Percentiles rank a stretch among this genome's conserved stretches.
Evolutionary conservation across 2,113 vertebrate genomes (phyloP).

Genomic region (Siniperca chuatsi): DNA sequence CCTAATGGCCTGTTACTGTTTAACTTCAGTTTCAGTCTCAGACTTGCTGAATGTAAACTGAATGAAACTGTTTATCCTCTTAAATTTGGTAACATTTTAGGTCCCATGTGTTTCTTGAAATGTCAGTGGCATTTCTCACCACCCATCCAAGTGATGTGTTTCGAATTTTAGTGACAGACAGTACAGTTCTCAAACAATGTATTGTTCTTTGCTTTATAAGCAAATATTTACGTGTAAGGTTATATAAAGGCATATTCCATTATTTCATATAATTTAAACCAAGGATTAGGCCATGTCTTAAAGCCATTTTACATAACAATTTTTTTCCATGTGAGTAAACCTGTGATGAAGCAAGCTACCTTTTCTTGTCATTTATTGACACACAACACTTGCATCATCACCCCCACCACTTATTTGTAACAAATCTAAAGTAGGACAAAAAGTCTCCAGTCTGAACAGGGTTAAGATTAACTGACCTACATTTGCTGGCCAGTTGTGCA

Average conservation of each 20-base stretch:
- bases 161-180: not conserved
- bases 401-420: not conserved
- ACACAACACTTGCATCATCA: not conserved
- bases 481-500: not conserved
- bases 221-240: not conserved
- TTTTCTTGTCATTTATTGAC: not conserved
- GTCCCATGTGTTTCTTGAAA: not conserved
- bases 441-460: not conserved
- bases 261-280: not conserved
- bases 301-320: not conserved
- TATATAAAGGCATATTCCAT: not conserved
- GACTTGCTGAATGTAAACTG: not conserved
- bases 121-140: not conserved
- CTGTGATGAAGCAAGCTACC: not conserved
- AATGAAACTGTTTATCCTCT: not conserved
- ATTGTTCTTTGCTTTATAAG: not conserved
- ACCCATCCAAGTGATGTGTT: not conserved
- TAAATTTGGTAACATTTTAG: not conserved
- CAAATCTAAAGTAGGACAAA: not conserved
- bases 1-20: conserved; percentile 3
- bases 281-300: not conserved
- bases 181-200: not conserved
- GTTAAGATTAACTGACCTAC: not conserved
- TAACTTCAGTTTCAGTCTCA: not conserved
- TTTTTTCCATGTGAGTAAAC: not conserved